Evolutionary conservation across 2,888 invertebrate species (phyloP).

Genomic region (Geophilus truncorum): DNA sequence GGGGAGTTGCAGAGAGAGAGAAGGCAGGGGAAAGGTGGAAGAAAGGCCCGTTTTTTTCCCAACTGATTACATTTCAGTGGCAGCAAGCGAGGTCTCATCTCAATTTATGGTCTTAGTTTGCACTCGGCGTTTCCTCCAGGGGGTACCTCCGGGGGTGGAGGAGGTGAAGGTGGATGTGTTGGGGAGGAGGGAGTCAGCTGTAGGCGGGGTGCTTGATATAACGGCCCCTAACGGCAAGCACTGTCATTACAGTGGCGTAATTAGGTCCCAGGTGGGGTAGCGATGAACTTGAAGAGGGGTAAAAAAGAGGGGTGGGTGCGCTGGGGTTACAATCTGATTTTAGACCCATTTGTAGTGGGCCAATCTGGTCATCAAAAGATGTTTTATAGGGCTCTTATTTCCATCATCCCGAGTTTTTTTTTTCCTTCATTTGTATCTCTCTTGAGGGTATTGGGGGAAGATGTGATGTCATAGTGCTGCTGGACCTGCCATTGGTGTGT

Average conservation of each 20-base stretch:
- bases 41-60: constrained; percentile 25
- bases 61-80: constrained; percentile 30
- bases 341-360: constrained; percentile 21
- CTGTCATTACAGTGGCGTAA: constrained; percentile 28
- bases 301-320: constrained; percentile 11
- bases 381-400: constrained; percentile 23
- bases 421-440: constrained; percentile 15
- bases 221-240: constrained; percentile 31
- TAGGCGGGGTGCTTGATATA: constrained; percentile 27
- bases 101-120: constrained; percentile 25
- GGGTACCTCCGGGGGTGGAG: constrained; percentile 14
- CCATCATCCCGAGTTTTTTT: neutral
- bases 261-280: constrained; percentile 29
- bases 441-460: constrained; percentile 1
- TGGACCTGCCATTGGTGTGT: neutral
- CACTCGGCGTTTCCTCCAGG: constrained; percentile 11
- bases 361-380: constrained; percentile 27
- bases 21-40: constrained; percentile 16
- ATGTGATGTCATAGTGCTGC: constrained; percentile 6
- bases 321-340: constrained; percentile 18
- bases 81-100: constrained; percentile 28
- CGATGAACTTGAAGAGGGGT: constrained; percentile 20
- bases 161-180: constrained; percentile 23
- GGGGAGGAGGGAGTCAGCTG: neutral
- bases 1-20: neutral